Evolutionary conservation across 1,140 invertebrate species (phyloP), one percentile per base, ranked within the genome.

Genomic region (Drosophila kikkawai): DNA sequence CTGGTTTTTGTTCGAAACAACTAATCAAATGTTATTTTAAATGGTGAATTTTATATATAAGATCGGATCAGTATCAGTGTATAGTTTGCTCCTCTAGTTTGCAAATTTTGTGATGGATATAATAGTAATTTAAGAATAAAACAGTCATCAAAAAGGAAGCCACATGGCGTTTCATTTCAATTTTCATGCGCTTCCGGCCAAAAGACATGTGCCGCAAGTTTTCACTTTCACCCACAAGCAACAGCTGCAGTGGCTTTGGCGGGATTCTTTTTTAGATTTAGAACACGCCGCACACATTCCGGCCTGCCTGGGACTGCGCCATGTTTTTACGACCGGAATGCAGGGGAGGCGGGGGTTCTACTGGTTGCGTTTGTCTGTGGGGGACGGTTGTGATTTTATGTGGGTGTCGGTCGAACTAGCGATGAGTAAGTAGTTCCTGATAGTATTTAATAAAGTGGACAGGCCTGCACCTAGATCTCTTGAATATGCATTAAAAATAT

Each of bases 171-270:
- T 82, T 76, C 82, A 76, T 87, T 82, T 85, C 15, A 64, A 67
- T 79, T 65, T 75, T 71, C 68, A 75, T 82, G 58, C 65, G 65
- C 41, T 86, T 87, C 82, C 83, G 82, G 69, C 79, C 73, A 65
- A 81, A 37, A 29, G 61, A 69, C 57, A 58, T 78, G 61, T 71
- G 59, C 67, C 53, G 48, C 64, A 82, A 77, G 75, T 78, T 82
- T 82, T 79, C 53, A 79, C 75, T 86, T 75, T 82, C 61, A 78
- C 79, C 65, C 68, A 79, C 68, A 75, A 69, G 64, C 82, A 86
- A 80, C 82, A 78, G 82, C 82, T 79, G 75, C 65, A 68, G 13
- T 78, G 75, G 44, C 58, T 56, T 79, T 79, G 51, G 66, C 55
- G 55, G 34, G 56, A 60, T 66, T 75, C 58, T 80, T 83, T 80